These are phyloP conservation scores for Pontoporia blainvillei DNA, from an alignment of 2,113 vertebrate species.

Conservation along the genomic window DNA sequence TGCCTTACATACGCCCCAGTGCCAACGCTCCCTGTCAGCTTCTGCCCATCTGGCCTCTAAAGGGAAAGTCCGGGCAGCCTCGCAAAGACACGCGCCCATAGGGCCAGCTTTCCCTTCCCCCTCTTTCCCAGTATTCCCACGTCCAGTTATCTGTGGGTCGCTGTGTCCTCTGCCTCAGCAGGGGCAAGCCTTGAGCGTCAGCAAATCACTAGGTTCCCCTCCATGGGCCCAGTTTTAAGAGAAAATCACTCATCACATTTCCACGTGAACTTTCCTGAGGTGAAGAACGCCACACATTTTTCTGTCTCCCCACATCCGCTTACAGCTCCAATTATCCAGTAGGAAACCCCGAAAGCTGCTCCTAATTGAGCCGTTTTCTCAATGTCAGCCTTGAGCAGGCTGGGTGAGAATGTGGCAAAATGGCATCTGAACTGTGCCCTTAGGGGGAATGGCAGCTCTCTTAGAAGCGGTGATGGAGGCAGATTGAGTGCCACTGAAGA, in stretches of 20 bases:
- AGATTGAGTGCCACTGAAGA: conserved; percentile 13
- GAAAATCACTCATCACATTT: conserved; percentile 59
- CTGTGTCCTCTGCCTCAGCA: neutral
- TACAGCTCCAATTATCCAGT: conserved; percentile 25
- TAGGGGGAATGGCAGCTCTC: conserved; percentile 16
- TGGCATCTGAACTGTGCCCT: conserved; percentile 12
- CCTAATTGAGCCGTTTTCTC: conserved; percentile 72
- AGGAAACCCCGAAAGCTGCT: conserved; percentile 44
- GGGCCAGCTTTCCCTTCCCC: too few relatives aligned
- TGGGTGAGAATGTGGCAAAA: neutral
- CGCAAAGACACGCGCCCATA: fast-evolving
- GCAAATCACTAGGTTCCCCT: neutral
- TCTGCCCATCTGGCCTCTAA: neutral
- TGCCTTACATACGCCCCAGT: fast-evolving
- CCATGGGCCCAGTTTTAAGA: conserved; percentile 11
- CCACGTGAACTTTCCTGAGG: conserved; percentile 54
- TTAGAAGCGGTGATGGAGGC: neutral
- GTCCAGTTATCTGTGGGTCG: neutral
- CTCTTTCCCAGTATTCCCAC: neutral
- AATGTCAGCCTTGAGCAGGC: conserved; percentile 20
- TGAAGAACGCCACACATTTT: conserved; percentile 61
- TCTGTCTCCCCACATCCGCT: neutral
- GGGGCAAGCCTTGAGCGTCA: neutral
- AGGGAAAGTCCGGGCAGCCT: neutral
- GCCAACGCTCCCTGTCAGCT: neutral